phyloP scores from a whole-genome alignment of 2,113 vertebrate species.

The Salminus brasiliensis region DNA sequence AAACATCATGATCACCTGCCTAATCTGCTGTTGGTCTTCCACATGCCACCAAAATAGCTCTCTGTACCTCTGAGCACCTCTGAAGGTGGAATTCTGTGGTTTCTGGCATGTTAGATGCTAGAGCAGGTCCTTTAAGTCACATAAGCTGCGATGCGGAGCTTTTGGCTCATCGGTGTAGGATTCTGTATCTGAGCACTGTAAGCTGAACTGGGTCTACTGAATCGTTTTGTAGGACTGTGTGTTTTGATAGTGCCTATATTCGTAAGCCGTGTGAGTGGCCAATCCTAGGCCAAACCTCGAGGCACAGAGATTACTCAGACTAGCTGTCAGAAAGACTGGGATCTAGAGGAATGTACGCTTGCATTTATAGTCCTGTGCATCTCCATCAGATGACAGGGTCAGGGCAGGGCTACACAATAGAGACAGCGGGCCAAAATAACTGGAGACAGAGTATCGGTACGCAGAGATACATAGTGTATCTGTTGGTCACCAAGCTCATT shows the following conservation, averaged over 20 bases:
- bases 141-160: no score
- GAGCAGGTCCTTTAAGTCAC: no score
- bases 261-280: background rate
- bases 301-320: constrained; percentile 22
- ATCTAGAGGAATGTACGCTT: constrained; percentile 9
- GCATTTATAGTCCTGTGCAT: background rate
- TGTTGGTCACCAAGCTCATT: background rate
- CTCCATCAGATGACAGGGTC: constrained; percentile 20
- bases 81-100: no score
- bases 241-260: no score
- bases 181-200: background rate
- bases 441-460: background rate
- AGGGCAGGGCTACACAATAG: background rate
- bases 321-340: constrained; percentile 31
- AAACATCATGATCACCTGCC: no score
- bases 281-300: background rate
- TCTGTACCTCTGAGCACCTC: no score
- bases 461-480: background rate
- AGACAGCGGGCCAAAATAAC: background rate
- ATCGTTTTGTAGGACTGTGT: background rate
- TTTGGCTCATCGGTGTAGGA: no score
- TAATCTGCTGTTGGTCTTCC: no score
- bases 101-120: no score
- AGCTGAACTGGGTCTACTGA: background rate
- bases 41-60: no score